Evolutionary conservation across 2,888 invertebrate species (phyloP).

Genomic region (Apodemia mormo): DNA sequence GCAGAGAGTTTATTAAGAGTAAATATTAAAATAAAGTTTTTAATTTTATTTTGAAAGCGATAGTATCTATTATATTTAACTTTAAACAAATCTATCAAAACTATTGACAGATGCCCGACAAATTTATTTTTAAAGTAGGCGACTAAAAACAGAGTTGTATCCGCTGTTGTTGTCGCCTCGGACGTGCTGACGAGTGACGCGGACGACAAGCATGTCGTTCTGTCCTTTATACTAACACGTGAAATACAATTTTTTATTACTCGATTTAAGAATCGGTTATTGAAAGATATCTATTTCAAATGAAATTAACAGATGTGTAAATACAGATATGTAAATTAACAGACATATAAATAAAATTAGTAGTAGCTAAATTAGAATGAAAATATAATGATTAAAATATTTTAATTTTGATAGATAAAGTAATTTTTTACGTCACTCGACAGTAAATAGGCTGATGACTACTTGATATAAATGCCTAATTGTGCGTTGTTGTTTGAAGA

Average conservation of each 20-base stretch:
- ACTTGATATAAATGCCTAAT: too few relatives aligned
- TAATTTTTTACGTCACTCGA: too few relatives aligned
- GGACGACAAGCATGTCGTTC: constrained; percentile 45
- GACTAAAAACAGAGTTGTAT: constrained; percentile 47
- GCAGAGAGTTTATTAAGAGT: too few relatives aligned
- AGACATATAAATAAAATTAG: background rate
- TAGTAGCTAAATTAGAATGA: background rate
- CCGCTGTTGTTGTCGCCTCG: constrained; percentile 51
- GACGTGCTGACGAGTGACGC: constrained; percentile 59
- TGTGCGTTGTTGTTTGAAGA: too few relatives aligned
- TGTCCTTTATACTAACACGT: constrained; percentile 27
- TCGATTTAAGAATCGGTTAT: background rate
- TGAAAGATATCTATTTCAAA: constrained; percentile 9
- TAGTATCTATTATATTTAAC: too few relatives aligned
- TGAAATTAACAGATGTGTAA: background rate
- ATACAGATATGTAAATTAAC: too few relatives aligned
- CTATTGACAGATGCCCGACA: constrained; percentile 48
- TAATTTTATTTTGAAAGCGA: too few relatives aligned
- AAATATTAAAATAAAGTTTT: too few relatives aligned
- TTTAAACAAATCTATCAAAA: constrained; percentile 26
- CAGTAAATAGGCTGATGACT: too few relatives aligned
- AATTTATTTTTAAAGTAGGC: constrained; percentile 56
- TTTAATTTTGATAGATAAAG: too few relatives aligned
- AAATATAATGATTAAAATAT: too few relatives aligned
- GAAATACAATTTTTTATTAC: constrained; percentile 19